A percentile compares a stretch with the other conserved stretches of the same genome.
phyloP scores from a whole-genome alignment of 2,797 vertebrate species.

The Takifugu rubripes region DNA sequence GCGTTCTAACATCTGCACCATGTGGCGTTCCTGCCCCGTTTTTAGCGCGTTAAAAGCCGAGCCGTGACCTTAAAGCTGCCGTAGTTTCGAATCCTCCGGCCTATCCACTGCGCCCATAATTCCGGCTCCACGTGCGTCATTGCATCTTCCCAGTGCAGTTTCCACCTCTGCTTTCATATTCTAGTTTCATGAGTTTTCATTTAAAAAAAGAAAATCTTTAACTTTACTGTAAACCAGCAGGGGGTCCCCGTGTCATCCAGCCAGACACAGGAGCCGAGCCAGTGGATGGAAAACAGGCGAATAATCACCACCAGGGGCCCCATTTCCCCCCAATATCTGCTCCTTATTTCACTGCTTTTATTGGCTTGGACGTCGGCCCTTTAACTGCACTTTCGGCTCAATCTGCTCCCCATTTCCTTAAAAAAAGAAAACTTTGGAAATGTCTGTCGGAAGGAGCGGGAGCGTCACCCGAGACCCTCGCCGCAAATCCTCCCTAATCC shows the following conservation, averaged over 20 bases:
- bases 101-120: conserved; percentile 31
- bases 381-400: conserved; percentile 32
- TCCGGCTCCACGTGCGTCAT: conserved; percentile 60
- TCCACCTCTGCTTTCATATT: conserved; percentile 37
- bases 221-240: conserved; percentile 54
- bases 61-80: conserved; percentile 51
- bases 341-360: conserved; percentile 30
- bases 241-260: conserved; percentile 50
- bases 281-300: conserved; percentile 54
- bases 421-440: conserved; percentile 27
- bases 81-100: conserved; percentile 47
- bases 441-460: conserved; percentile 9
- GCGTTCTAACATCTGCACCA: conserved; percentile 35
- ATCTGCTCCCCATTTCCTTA: conserved; percentile 29
- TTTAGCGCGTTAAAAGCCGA: conserved; percentile 52
- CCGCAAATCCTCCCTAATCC: conserved; percentile 63
- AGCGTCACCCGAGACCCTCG: too few relatives aligned
- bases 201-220: conserved; percentile 16
- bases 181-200: conserved; percentile 28
- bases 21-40: conserved; percentile 16
- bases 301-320: conserved; percentile 56
- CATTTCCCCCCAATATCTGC: conserved; percentile 47
- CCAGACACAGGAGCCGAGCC: conserved; percentile 53
- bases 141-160: conserved; percentile 43
- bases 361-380: conserved; percentile 40